A percentile compares a stretch with the other conserved stretches of the same genome.
These are phyloP conservation scores for Protodeltote pygarga DNA, from an alignment of 2,888 invertebrate species.

Conservation along the genomic window DNA sequence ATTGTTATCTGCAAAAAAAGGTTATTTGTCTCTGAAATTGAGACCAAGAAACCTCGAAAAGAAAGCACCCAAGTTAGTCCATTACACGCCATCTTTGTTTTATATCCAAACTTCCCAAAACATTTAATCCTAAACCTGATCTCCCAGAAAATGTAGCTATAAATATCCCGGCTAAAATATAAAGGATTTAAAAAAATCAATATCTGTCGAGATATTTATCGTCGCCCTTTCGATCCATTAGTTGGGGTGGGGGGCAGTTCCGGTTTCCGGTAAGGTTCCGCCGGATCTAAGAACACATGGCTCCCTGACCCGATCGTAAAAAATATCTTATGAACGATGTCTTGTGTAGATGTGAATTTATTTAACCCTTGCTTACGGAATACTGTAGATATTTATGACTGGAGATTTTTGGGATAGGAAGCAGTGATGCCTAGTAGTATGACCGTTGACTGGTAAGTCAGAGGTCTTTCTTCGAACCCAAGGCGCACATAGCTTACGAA, in stretches of 20 bases:
- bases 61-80: not conserved
- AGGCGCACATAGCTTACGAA: too few species aligned
- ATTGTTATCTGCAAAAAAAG: not conserved
- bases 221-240: conserved; percentile 64
- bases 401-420: conserved; percentile 14
- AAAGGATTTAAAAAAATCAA: conserved; percentile 46
- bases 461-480: too few species aligned
- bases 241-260: conserved; percentile 54
- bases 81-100: conserved; percentile 8
- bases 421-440: too few species aligned
- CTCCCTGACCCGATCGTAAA: conserved; percentile 41
- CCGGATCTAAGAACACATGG: conserved; percentile 52
- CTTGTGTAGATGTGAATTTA: conserved; percentile 36
- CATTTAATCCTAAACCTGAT: conserved; percentile 26
- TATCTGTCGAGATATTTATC: conserved; percentile 56
- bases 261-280: conserved; percentile 61
- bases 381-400: conserved; percentile 19
- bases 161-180: conserved; percentile 37
- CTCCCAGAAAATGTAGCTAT: conserved; percentile 31
- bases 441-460: too few species aligned
- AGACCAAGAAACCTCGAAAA: not conserved
- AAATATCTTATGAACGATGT: conserved; percentile 42
- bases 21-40: not conserved
- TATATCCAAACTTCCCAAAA: conserved; percentile 5
- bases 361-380: conserved; percentile 33